A percentile compares a stretch with the other conserved stretches of the same genome.
Conservation (phyloP, 53 echinoderm and acorn worm genomes). For the Echinometra lucunter region DNA sequence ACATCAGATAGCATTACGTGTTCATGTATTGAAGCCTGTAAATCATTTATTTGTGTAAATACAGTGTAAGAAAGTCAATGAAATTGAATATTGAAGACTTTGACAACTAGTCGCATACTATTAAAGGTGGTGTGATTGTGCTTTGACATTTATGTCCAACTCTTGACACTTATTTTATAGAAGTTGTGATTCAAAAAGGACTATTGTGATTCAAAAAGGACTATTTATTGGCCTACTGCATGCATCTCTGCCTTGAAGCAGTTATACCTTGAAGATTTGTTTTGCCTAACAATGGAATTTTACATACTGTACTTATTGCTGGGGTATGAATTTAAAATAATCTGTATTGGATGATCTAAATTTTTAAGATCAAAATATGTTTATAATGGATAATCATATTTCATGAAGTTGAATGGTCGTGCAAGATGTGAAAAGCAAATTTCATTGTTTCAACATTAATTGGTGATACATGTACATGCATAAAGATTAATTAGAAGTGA, state of each 20-base stretch:
- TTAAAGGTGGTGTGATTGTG: too few species aligned
- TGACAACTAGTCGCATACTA: too few species aligned
- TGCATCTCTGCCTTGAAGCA: neutral
- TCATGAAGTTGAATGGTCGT: neutral
- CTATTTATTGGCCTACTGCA: neutral
- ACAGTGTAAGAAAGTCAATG: neutral
- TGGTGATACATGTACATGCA: neutral
- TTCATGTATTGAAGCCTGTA: neutral
- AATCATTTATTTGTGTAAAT: neutral
- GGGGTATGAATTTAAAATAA: neutral
- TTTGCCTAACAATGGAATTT: neutral
- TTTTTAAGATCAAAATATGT: neutral
- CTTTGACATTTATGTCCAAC: too few species aligned
- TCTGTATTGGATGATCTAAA: neutral
- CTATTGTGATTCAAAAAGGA: neutral
- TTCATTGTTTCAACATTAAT: neutral
- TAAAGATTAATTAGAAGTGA: neutral
- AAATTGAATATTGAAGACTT: too few species aligned
- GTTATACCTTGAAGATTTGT: neutral
- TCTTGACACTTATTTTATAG: too few species aligned
- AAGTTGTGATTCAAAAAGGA: too few species aligned
- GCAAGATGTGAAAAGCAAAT: neutral
- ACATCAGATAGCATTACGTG: too few species aligned
- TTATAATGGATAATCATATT: neutral
- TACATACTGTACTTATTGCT: neutral